These are phyloP conservation scores for Liopterus haemorrhoidalis DNA, from an alignment of 2,888 invertebrate species.

Conservation along the genomic window DNA sequence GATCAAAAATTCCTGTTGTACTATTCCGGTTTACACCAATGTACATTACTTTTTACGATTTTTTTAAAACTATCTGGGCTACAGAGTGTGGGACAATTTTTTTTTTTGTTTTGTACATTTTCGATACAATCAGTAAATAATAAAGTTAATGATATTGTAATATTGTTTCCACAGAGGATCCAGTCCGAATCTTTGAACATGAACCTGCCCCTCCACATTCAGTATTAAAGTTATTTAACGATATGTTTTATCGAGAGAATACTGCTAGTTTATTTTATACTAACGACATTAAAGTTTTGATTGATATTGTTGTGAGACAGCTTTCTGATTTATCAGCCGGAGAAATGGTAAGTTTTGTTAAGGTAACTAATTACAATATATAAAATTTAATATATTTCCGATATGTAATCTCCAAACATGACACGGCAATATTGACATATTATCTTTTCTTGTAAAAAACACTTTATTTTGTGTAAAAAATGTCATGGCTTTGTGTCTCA, in stretches of 20 bases:
- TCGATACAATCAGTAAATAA: background rate
- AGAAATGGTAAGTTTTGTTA: slow-evolving; percentile 58
- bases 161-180: slow-evolving; percentile 63
- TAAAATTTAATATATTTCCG: slow-evolving; percentile 8
- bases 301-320: slow-evolving; percentile 88
- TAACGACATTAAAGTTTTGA: slow-evolving; percentile 88
- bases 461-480: too few relatives aligned
- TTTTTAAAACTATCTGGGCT: too few relatives aligned
- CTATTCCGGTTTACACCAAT: too few relatives aligned
- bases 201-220: slow-evolving; percentile 75
- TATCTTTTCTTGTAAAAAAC: slow-evolving; percentile 12
- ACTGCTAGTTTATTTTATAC: slow-evolving; percentile 89
- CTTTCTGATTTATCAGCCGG: slow-evolving; percentile 84
- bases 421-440: slow-evolving; percentile 18
- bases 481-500: too few relatives aligned
- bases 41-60: too few relatives aligned
- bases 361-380: slow-evolving; percentile 12
- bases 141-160: background rate
- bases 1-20: too few relatives aligned
- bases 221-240: slow-evolving; percentile 80
- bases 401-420: slow-evolving; percentile 15
- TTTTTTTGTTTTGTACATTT: slow-evolving; percentile 6
- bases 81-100: too few relatives aligned
- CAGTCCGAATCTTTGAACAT: slow-evolving; percentile 79
- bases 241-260: slow-evolving; percentile 71